Evolutionary conservation across 2,888 invertebrate species (phyloP).

Genomic region (Adineta ricciae): DNA sequence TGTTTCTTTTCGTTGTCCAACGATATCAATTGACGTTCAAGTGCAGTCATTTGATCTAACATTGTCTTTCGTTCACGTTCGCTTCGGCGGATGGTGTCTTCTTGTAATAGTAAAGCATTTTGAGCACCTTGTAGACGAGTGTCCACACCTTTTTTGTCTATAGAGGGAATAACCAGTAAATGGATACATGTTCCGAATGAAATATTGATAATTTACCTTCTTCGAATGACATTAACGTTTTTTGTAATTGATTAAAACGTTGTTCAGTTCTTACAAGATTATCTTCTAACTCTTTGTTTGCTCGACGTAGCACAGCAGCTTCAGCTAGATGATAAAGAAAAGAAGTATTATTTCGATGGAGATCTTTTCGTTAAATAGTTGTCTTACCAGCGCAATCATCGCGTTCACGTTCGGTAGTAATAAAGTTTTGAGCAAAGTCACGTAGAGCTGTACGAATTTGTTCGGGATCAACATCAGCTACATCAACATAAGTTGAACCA

Average conservation of each 20-base stretch:
- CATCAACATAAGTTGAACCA: constrained; percentile 23
- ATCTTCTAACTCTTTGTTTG: constrained; percentile 65
- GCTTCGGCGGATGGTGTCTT: constrained; percentile 51
- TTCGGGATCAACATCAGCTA: constrained; percentile 73
- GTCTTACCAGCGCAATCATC: constrained; percentile 42
- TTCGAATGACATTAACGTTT: constrained; percentile 47
- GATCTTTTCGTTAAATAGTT: neutral
- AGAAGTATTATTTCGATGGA: neutral
- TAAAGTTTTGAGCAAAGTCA: constrained; percentile 81
- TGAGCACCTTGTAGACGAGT: constrained; percentile 49
- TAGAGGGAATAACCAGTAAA: neutral
- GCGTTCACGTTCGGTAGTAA: constrained; percentile 78
- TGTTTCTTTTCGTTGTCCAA: constrained; percentile 48
- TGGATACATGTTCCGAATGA: neutral
- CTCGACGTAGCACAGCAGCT: constrained; percentile 25
- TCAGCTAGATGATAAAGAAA: constrained; percentile 10
- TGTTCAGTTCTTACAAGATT: constrained; percentile 66
- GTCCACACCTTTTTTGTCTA: constrained; percentile 51
- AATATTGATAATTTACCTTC: constrained; percentile 42
- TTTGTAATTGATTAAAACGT: constrained; percentile 46
- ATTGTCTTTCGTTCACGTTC: constrained; percentile 48
- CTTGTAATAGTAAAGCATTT: constrained; percentile 54
- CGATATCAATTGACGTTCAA: constrained; percentile 44
- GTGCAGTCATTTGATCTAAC: constrained; percentile 45
- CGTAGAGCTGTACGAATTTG: constrained; percentile 76